Conservation (phyloP, 2,888 invertebrate species). For the Idaea dimidiata region DNA sequence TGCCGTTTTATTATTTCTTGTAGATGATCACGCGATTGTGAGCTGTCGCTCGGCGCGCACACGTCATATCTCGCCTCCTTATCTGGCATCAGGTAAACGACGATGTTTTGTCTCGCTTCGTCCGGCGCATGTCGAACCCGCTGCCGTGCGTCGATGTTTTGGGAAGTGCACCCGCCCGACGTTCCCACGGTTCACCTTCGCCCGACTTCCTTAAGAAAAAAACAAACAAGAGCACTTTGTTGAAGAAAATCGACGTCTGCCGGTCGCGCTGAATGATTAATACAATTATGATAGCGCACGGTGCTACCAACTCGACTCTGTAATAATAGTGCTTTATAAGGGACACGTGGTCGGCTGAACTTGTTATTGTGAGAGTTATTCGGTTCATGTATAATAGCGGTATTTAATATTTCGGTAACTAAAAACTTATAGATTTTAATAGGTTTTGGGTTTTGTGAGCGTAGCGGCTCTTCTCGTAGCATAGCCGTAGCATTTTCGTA, state of each 20-base stretch:
- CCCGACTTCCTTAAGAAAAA: conserved; percentile 80
- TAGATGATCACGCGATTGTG: conserved; percentile 81
- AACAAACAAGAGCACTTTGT: conserved; percentile 81
- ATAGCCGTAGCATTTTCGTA: neutral
- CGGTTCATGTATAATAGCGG: conserved; percentile 38
- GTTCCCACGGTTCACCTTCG: conserved; percentile 81
- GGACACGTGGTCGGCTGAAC: conserved; percentile 65
- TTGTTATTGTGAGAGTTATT: conserved; percentile 30
- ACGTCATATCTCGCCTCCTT: conserved; percentile 64
- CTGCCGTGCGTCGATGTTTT: conserved; percentile 81
- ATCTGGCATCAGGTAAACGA: conserved; percentile 29
- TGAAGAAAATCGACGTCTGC: conserved; percentile 81
- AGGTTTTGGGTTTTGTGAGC: neutral
- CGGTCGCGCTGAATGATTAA: conserved; percentile 79
- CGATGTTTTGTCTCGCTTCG: conserved; percentile 49
- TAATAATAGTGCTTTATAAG: conserved; percentile 75
- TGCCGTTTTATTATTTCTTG: conserved; percentile 81
- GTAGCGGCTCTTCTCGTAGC: neutral
- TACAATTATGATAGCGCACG: conserved; percentile 78
- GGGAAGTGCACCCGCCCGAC: conserved; percentile 81
- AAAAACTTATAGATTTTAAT: conserved; percentile 20
- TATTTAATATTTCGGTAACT: conserved; percentile 31
- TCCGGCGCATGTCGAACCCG: conserved; percentile 73
- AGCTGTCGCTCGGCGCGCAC: conserved; percentile 79
- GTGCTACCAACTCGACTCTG: conserved; percentile 67